Percentiles rank a stretch among this genome's conserved stretches.
phyloP scores from a whole-genome alignment of 2,888 invertebrate species.

The Rhagonycha fulva region DNA sequence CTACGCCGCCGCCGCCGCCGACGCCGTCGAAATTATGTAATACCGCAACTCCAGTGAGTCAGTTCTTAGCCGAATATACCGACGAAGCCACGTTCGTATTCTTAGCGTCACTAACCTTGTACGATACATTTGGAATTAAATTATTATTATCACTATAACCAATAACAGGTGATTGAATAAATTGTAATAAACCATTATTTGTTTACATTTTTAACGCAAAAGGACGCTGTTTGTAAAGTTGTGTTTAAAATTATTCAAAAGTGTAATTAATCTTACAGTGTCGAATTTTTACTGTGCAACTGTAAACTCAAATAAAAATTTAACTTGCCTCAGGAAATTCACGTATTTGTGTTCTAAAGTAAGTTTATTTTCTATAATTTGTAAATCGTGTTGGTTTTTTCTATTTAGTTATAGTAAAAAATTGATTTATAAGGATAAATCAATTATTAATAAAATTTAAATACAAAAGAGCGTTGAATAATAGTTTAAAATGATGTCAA shows the following conservation, averaged over 20 bases:
- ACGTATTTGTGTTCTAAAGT: neutral
- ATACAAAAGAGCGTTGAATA: neutral
- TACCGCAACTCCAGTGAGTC: slow-evolving; percentile 22
- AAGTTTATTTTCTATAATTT: neutral
- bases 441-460: neutral
- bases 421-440: neutral
- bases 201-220: slow-evolving; percentile 11
- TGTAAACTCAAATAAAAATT: neutral
- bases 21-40: slow-evolving; percentile 31
- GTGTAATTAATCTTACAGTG: neutral
- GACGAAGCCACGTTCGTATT: slow-evolving; percentile 29
- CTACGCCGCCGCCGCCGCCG: slow-evolving; percentile 33
- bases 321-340: neutral
- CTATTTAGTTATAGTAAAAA: neutral
- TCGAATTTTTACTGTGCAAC: neutral
- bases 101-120: slow-evolving; percentile 27
- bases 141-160: slow-evolving; percentile 18
- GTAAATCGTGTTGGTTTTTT: neutral
- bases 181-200: slow-evolving; percentile 9
- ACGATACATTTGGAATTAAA: slow-evolving; percentile 21
- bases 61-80: slow-evolving; percentile 31
- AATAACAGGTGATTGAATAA: slow-evolving; percentile 19
- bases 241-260: neutral
- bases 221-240: neutral
- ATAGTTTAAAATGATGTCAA: neutral